phyloP scores from a whole-genome alignment of 2,888 invertebrate genomes.

The Sisyra terminalis region DNA sequence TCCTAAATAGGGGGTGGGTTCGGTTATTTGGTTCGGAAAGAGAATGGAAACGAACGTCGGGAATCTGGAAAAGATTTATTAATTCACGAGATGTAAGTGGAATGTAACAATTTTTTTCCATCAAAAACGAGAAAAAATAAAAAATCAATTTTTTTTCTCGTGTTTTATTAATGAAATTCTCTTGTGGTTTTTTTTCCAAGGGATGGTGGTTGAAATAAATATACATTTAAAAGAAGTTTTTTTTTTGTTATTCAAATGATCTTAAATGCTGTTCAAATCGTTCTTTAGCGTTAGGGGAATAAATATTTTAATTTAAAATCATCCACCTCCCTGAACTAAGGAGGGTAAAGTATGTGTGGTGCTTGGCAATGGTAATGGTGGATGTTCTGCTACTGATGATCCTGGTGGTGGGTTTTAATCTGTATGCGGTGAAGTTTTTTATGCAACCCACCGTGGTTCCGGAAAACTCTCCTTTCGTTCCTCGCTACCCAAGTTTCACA shows the following conservation, averaged over 20 bases:
- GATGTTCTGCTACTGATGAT: too few relatives aligned
- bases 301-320: constrained; percentile 6
- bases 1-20: too few relatives aligned
- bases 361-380: too few relatives aligned
- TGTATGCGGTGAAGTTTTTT: constrained; percentile 27
- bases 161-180: too few relatives aligned
- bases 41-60: constrained; percentile 16
- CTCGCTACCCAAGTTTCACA: not conserved
- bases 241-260: constrained; percentile 6
- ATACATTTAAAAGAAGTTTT: constrained; percentile 2
- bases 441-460: constrained; percentile 1
- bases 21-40: not conserved
- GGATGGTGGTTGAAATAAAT: not conserved
- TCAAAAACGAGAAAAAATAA: too few relatives aligned
- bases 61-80: constrained; percentile 28
- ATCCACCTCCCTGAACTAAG: not conserved
- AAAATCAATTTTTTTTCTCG: too few relatives aligned
- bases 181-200: too few relatives aligned
- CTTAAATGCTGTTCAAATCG: constrained; percentile 5
- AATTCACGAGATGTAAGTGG: constrained; percentile 10
- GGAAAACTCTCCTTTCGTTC: not conserved
- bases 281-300: constrained; percentile 5
- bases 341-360: too few relatives aligned
- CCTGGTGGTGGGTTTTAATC: constrained; percentile 23
- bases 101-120: too few relatives aligned